phyloP scores from a whole-genome alignment of 2,797 vertebrate species.

The Micromesistius poutassou region DNA sequence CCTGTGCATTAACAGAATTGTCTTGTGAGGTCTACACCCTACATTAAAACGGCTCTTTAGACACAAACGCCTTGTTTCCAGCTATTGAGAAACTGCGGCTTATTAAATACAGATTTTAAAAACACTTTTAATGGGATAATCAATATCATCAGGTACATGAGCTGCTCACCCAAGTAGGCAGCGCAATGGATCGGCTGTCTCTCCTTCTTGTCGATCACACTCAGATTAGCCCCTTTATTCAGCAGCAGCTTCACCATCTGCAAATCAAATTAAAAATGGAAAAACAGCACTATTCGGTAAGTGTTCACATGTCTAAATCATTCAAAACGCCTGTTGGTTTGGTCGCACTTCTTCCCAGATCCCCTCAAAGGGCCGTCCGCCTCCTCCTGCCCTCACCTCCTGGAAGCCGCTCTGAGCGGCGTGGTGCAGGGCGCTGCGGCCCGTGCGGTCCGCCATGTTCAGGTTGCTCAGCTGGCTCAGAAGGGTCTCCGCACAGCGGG shows the following conservation, averaged over 20 bases:
- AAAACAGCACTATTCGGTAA: background rate
- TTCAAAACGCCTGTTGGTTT: background rate
- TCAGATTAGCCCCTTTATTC: conserved; percentile 92
- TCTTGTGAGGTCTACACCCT: background rate
- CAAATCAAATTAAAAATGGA: background rate
- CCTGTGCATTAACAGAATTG: background rate
- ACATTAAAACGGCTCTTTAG: background rate
- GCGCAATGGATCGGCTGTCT: conserved; percentile 94
- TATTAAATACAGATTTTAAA: background rate
- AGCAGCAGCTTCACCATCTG: conserved; percentile 93
- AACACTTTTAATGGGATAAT: background rate
- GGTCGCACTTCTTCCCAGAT: background rate
- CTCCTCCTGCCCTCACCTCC: conserved; percentile 75
- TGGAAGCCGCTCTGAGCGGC: conserved; percentile 90
- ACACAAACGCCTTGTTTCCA: background rate
- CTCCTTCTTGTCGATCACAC: conserved; percentile 92
- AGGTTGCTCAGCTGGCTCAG: conserved; percentile 86
- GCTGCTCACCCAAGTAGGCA: conserved; percentile 84
- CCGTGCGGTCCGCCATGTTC: conserved; percentile 88
- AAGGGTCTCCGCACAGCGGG: conserved; percentile 88
- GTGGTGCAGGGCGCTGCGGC: conserved; percentile 93
- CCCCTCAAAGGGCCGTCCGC: too few relatives aligned
- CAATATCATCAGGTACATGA: background rate
- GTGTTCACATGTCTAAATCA: background rate
- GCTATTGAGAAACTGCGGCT: background rate